phyloP scores from a whole-genome alignment of 2,888 invertebrate genomes.

The Anticlea derivata region DNA sequence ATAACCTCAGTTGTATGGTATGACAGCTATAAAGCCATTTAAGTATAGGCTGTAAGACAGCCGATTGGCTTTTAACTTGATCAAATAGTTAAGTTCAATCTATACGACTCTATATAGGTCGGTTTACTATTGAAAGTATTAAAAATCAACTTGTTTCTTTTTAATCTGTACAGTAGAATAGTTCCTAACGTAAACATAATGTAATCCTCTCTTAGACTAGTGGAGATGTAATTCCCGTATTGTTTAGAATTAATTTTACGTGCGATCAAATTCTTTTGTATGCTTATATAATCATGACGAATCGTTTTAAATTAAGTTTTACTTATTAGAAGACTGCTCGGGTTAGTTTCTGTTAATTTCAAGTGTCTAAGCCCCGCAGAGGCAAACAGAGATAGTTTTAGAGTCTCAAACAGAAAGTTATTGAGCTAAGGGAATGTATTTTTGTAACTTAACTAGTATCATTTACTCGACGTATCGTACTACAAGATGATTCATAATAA shows the following conservation, averaged over 20 bases:
- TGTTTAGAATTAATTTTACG: conserved; percentile 30
- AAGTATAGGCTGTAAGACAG: conserved; percentile 63
- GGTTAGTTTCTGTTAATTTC: conserved; percentile 58
- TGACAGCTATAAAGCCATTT: conserved; percentile 54
- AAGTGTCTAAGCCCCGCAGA: conserved; percentile 61
- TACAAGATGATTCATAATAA: too few relatives aligned
- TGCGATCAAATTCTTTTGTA: conserved; percentile 64
- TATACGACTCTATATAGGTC: conserved; percentile 38
- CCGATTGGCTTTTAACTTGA: conserved; percentile 46
- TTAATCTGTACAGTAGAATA: conserved; percentile 80
- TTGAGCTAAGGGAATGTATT: conserved; percentile 68
- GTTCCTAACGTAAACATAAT: conserved; percentile 82
- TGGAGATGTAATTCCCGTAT: conserved; percentile 51
- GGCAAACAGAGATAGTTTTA: conserved; percentile 62
- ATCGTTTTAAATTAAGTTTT: conserved; percentile 54
- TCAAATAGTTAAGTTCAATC: conserved; percentile 41
- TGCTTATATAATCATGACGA: conserved; percentile 46
- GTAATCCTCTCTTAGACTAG: conserved; percentile 74
- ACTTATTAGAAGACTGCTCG: conserved; percentile 79
- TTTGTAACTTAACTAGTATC: conserved; percentile 70
- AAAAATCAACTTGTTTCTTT: conserved; percentile 64
- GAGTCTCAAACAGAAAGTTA: conserved; percentile 78
- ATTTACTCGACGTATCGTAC: conserved; percentile 50
- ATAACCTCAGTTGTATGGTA: conserved; percentile 55
- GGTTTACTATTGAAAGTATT: conserved; percentile 51